phyloP scores from a whole-genome alignment of 2,888 invertebrate species.

The Griposia aprilina region DNA sequence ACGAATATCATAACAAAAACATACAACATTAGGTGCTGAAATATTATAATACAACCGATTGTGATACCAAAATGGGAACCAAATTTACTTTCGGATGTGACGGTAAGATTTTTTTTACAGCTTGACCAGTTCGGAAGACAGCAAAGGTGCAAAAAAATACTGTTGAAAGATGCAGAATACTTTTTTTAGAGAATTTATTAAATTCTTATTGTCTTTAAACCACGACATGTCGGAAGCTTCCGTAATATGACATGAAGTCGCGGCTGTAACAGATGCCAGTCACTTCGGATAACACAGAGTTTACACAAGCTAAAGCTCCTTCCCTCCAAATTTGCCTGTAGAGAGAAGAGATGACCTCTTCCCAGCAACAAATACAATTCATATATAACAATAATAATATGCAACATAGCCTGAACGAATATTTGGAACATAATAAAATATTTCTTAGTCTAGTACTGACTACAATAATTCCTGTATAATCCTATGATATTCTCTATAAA shows the following conservation, averaged over 20 bases:
- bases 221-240: neutral
- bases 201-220: constrained; percentile 8
- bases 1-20: constrained; percentile 18
- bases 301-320: neutral
- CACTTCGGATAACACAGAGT: neutral
- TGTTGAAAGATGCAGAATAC: neutral
- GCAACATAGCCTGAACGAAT: neutral
- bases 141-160: neutral
- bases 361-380: neutral
- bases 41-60: neutral
- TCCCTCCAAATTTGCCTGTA: no score
- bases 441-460: neutral
- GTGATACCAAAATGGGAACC: neutral
- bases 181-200: neutral
- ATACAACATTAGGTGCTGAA: no score
- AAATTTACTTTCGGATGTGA: neutral
- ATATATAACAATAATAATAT: neutral
- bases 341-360: no score
- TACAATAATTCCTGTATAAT: constrained; percentile 3
- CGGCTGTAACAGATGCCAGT: neutral
- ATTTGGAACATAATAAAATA: neutral
- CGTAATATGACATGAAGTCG: neutral
- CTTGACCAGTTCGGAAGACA: rapidly evolving
- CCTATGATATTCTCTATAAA: constrained; percentile 5
- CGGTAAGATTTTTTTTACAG: neutral